A percentile compares a stretch with the other conserved stretches of the same genome.
Evolutionary conservation across 1,140 invertebrate species (phyloP).

Genomic region (Leptopilina boulardi): DNA sequence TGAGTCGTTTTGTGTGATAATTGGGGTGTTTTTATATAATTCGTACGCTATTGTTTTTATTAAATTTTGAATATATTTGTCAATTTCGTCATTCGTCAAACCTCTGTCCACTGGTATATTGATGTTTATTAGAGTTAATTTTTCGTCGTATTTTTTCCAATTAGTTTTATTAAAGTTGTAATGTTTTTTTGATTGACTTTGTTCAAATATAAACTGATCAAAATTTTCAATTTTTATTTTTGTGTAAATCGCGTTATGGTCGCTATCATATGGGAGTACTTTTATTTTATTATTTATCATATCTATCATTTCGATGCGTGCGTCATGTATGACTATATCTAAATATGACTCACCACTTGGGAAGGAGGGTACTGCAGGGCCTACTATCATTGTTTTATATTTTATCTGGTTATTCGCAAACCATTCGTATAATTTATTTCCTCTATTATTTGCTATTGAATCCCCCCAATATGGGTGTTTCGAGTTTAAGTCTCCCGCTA

Average conservation of each 20-base stretch:
- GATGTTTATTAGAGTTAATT: neutral
- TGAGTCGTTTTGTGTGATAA: too few species aligned
- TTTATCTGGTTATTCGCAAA: neutral
- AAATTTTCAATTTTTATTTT: neutral
- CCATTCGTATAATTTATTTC: slow-evolving; percentile 13
- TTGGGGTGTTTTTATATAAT: neutral
- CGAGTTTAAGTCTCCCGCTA: slow-evolving; percentile 37
- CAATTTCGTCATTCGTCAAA: slow-evolving; percentile 25
- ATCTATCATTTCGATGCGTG: neutral
- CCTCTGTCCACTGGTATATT: slow-evolving; percentile 3
- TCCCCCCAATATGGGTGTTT: slow-evolving; percentile 8
- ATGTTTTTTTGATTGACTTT: too few species aligned
- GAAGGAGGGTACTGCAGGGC: neutral
- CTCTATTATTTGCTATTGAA: neutral
- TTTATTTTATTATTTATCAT: neutral
- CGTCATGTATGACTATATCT: neutral
- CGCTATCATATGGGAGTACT: slow-evolving; percentile 26
- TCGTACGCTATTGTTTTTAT: too few species aligned
- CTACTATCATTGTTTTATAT: neutral
- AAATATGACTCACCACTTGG: neutral
- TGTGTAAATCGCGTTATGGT: neutral
- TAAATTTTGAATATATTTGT: neutral
- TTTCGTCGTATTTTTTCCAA: too few species aligned
- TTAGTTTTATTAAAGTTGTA: too few species aligned
- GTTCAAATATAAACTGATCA: neutral